Base-by-base conservation (phyloP, 2,888 invertebrate species). In the Troides aeacus region DNA sequence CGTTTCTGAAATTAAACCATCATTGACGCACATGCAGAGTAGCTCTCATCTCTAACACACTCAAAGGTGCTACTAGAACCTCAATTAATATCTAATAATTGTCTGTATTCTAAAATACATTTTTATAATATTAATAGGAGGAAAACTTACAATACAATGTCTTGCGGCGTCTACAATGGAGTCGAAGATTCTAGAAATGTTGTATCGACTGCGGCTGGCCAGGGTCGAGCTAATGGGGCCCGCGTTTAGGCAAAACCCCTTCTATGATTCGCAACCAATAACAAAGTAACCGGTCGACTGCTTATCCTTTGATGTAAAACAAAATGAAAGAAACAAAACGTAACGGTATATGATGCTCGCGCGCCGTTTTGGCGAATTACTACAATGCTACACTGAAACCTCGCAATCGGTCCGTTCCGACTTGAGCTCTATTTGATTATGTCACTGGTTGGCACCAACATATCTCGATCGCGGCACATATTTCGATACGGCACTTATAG, bases 381-480 rank as follows among this genome's bases (percentile, higher is more conserved):
- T 80, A 78, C 72, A 82, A 82, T 85, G 86, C 88, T 58, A 81
- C 75, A 85, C 74, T 64, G 65, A 42, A 72, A 69, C 66, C 62
- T 70, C 36, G 63, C 70, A 73, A 50, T 50, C 68, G 56, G 60
- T 59, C 62, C 56, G 23, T 46, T 70, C 23, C 42, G n/a, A 62
- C 50, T 73, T 72, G 77, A 74, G 72, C 73, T 84, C 78, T 92
- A 92, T 88, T 92, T 92, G 79, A 92, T 89, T 79, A 90, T 92
- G 75, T 90, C 92, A 84, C 89, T 83, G 67, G 75, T 82, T 73
- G 79, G 79, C 81, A 84, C 81, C 75, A 78, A 73, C 96, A 96
- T 96, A 94, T 96, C 96, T 90, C 96, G 93, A 93, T 96, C 96
- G 79, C 95, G 95, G 93, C 95, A 96, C 96, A 95, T 94, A 86